Base-by-base conservation (phyloP, 2,888 invertebrate species). In the Tolmerus cingulatus region DNA sequence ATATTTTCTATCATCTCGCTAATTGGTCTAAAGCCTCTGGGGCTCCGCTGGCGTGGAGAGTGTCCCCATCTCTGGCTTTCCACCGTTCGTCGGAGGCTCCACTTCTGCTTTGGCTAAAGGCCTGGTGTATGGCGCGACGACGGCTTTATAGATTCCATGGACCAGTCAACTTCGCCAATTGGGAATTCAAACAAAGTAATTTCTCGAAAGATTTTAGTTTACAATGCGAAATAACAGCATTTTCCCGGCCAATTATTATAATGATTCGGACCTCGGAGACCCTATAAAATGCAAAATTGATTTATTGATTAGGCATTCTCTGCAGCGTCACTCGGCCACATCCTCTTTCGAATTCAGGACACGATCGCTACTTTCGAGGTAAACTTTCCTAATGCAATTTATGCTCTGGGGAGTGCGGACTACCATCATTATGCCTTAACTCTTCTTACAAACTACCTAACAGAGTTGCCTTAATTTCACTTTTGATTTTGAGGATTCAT, bases 261-360 rank as follows among this genome's bases (percentile, higher is more conserved):
- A 89, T 89, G 89, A 89, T 89, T 89, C 88, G 89, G 89, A 88
- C 89, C 89, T 89, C 88, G 88, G 89, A 89, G 89, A 89, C 88
- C 87, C 88, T 89, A 88, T 88, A 89, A 89, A 88, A 87, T 88
- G 88, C 88, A 88, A 89, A 89, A 89, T 89, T 89, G 89, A 89
- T 89, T 89, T 89, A 89, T 89, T 89, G 89, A 89, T 89, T 89
- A 86, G 23, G 30, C 51, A 84, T 74, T 37, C 84, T 76, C 8
- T 34, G 76, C 37, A 14, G 14, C 14, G 66, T 66, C 27, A 23
- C 23, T 9, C 57, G 66, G 66, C 8, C 66, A 66, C 66, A 66
- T 66, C 27, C 66, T 66, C 66, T 66, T 66, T 66, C 12, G 27
- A 27, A 66, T 66, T 66, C 66, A 66, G 66, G 66, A 66, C 66